These are phyloP conservation scores for Anodontia alba DNA, from an alignment of 2,888 invertebrate species.

Conservation along the genomic window DNA sequence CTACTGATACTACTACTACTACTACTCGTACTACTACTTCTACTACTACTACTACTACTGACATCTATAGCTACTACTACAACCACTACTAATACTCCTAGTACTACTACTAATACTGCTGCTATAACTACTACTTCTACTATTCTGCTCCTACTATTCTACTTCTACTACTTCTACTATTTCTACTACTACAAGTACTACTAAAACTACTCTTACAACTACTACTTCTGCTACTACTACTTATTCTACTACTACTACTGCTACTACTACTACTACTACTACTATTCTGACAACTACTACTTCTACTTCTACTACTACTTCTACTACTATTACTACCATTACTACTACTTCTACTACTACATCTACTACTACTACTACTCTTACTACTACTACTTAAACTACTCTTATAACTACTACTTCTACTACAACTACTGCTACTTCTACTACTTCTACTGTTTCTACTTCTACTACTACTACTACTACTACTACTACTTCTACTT, in stretches of 20 bases:
- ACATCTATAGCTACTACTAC: background rate
- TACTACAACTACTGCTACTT: slow-evolving; percentile 24
- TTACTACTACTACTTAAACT: slow-evolving; percentile 21
- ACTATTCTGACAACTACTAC: slow-evolving; percentile 22
- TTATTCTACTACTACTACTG: slow-evolving; percentile 17
- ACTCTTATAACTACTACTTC: slow-evolving; percentile 20
- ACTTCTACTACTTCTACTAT: slow-evolving; percentile 12
- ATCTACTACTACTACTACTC: slow-evolving; percentile 23
- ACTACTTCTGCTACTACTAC: slow-evolving; percentile 15
- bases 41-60: slow-evolving; percentile 24
- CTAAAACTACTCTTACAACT: slow-evolving; percentile 25
- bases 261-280: slow-evolving; percentile 29
- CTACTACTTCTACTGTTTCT: slow-evolving; percentile 7
- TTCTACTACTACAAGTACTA: slow-evolving; percentile 18
- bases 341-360: slow-evolving; percentile 24
- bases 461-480: slow-evolving; percentile 23
- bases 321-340: slow-evolving; percentile 22
- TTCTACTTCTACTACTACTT: slow-evolving; percentile 24
- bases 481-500: slow-evolving; percentile 19
- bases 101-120: slow-evolving; percentile 5
- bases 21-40: no score
- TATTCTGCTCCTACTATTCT: slow-evolving; percentile 19
- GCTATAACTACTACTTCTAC: background rate
- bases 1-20: no score
- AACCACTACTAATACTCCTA: slow-evolving; percentile 6